Percentiles rank a stretch among this genome's conserved stretches.
phyloP scores from a whole-genome alignment of 2,797 vertebrate species.

The Poeciliopsis turneri region DNA sequence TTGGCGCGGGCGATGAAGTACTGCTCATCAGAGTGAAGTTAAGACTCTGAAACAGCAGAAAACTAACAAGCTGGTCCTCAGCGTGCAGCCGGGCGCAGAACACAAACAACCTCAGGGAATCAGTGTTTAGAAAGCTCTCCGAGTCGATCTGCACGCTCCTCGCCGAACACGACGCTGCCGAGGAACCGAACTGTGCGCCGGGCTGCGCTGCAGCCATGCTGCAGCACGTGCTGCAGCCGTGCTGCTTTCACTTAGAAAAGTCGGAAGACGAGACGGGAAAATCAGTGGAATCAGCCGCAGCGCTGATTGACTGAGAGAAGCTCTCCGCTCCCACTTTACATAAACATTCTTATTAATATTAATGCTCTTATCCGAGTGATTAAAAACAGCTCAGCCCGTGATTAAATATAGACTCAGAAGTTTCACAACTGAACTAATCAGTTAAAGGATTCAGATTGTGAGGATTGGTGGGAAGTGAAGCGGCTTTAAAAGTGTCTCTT shows the following conservation, averaged over 20 bases:
- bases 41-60: constrained; percentile 32
- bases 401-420: constrained; percentile 3
- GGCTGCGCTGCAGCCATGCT: too few relatives aligned
- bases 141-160: constrained; percentile 27
- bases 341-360: constrained; percentile 22
- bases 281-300: constrained; percentile 19
- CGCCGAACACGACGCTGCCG: not conserved
- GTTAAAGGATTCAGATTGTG: constrained; percentile 8
- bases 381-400: not conserved
- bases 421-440: constrained; percentile 16
- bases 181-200: not conserved
- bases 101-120: constrained; percentile 50
- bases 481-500: constrained; percentile 8
- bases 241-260: constrained; percentile 28
- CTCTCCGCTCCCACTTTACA: not conserved
- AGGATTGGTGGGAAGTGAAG: not conserved
- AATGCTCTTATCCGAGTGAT: constrained; percentile 25
- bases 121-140: constrained; percentile 28
- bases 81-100: constrained; percentile 38
- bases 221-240: not conserved
- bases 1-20: constrained; percentile 31
- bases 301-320: constrained; percentile 36
- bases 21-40: constrained; percentile 45
- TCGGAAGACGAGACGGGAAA: constrained; percentile 4
- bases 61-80: constrained; percentile 49